phyloP scores from a whole-genome alignment of 2,888 invertebrate species.

The Sylvicola cinctus region DNA sequence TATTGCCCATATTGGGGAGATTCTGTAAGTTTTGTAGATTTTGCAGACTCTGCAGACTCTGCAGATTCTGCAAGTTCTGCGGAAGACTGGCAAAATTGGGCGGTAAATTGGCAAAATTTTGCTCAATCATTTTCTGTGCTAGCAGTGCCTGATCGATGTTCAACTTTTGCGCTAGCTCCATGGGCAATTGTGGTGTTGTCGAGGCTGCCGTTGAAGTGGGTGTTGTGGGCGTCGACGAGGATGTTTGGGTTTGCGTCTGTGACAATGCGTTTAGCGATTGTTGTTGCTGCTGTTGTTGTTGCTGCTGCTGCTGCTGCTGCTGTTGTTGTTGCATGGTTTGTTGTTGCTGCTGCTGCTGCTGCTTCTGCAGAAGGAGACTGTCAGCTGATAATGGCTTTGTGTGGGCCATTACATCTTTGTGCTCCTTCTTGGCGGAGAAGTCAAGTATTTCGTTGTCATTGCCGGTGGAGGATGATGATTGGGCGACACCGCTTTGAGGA shows the following conservation, averaged over 20 bases:
- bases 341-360: conserved; percentile 22
- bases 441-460: conserved; percentile 27
- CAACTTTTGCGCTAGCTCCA: conserved; percentile 10
- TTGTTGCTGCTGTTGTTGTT: no score
- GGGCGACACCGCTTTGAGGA: no score
- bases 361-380: conserved; percentile 14
- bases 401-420: conserved; percentile 18
- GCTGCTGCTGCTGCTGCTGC: conserved; percentile 19
- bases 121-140: conserved; percentile 14
- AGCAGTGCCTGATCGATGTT: conserved; percentile 12
- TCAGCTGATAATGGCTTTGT: no score
- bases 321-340: conserved; percentile 21
- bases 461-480: neutral
- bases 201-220: conserved; percentile 14
- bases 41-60: conserved; percentile 17
- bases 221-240: no score
- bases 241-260: no score
- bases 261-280: no score
- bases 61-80: conserved; percentile 11
- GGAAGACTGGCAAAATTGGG: conserved; percentile 12
- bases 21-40: conserved; percentile 21
- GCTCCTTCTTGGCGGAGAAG: conserved; percentile 14
- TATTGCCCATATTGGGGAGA: conserved; percentile 21
- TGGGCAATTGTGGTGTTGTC: conserved; percentile 5
- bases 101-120: conserved; percentile 11